Conservation (phyloP, 2,888 invertebrate species). For the Leptura quadrifasciata region DNA sequence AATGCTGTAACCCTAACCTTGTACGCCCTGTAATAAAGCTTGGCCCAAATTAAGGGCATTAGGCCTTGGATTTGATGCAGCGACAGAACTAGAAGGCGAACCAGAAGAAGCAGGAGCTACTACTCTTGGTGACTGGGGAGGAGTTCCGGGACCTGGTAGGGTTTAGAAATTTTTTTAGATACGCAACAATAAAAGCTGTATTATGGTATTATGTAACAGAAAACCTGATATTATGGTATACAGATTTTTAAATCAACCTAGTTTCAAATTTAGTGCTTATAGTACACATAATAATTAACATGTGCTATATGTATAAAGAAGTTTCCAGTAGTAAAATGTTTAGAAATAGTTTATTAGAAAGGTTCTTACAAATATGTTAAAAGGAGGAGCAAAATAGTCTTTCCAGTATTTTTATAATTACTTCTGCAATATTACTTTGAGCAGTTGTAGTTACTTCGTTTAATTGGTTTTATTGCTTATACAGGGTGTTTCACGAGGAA, state of each 20-base stretch:
- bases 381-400: too few species aligned
- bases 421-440: too few species aligned
- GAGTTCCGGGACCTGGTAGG: constrained; percentile 70
- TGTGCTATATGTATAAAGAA: not conserved
- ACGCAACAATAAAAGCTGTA: constrained; percentile 35
- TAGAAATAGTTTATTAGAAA: too few species aligned
- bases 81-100: constrained; percentile 69
- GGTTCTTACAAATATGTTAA: too few species aligned
- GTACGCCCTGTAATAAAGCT: constrained; percentile 73
- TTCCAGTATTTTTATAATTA: too few species aligned
- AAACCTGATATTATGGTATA: not conserved
- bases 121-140: constrained; percentile 72
- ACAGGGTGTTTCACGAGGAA: too few species aligned
- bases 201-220: constrained; percentile 10
- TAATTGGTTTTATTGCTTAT: too few species aligned
- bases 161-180: constrained; percentile 41
- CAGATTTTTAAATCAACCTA: not conserved
- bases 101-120: constrained; percentile 65
- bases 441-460: too few species aligned
- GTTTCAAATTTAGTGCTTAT: not conserved
- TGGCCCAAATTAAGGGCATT: constrained; percentile 72
- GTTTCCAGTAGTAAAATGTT: not conserved
- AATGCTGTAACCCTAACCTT: constrained; percentile 70
- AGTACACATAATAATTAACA: not conserved
- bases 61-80: constrained; percentile 60